These are phyloP conservation scores for Oasisia sp. DNA, from an alignment of 2,888 invertebrate genomes.

Conservation along the genomic window DNA sequence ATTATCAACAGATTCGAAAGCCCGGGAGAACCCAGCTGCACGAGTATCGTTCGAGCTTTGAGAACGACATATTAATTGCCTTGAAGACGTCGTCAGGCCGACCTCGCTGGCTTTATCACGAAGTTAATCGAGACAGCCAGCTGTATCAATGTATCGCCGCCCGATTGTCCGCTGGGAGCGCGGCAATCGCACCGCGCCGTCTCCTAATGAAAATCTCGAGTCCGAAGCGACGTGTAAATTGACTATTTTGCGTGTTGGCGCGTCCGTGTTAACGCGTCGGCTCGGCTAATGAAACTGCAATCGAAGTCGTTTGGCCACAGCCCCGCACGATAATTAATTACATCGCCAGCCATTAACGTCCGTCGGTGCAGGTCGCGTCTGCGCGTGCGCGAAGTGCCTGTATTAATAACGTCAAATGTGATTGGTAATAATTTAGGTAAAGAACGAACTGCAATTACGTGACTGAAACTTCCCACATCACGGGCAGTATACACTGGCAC, in stretches of 20 bases:
- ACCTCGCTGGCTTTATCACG: not conserved
- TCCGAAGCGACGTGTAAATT: not conserved
- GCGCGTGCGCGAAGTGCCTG: not conserved
- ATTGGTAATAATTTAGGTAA: not conserved
- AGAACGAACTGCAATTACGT: not conserved
- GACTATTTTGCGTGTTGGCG: not conserved
- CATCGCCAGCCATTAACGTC: not conserved
- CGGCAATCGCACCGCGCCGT: not conserved
- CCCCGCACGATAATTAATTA: constrained; percentile 12
- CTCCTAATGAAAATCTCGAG: not conserved
- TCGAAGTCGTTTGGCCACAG: constrained; percentile 7
- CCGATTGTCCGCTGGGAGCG: not conserved
- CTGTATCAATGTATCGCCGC: not conserved
- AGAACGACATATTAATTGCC: not conserved
- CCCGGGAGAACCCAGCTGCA: not conserved
- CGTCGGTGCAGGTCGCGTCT: not conserved
- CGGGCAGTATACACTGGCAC: too few species aligned
- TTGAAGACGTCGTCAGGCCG: not conserved
- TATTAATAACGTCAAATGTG: not conserved
- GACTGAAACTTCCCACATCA: too few species aligned
- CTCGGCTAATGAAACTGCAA: constrained; percentile 4
- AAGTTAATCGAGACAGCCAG: not conserved
- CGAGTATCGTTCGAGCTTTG: not conserved
- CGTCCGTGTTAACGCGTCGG: not conserved
- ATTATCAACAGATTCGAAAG: not conserved